Evolutionary conservation across 2,888 invertebrate genomes (phyloP).

Genomic region (Apoda limacodes): DNA sequence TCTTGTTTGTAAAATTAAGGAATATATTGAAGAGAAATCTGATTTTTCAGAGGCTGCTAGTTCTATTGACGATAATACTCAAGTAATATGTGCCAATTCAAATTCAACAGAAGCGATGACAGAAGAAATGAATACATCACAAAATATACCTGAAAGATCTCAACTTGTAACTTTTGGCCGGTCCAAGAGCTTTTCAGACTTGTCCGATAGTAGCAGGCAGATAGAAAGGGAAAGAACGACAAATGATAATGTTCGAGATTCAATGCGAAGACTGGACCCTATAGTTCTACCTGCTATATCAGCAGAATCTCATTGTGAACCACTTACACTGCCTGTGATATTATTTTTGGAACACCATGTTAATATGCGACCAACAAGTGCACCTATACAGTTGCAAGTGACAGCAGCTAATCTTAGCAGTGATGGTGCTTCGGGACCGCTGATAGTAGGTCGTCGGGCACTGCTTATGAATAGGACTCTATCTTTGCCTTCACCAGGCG

Average conservation of each 20-base stretch:
- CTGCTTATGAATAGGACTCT: conserved; percentile 55
- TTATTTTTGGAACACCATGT: conserved; percentile 58
- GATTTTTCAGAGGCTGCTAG: conserved; percentile 37
- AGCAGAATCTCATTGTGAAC: conserved; percentile 39
- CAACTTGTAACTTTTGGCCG: conserved; percentile 33
- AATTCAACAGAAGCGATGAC: conserved; percentile 28
- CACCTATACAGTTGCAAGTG: conserved; percentile 59
- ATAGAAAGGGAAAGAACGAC: conserved; percentile 40
- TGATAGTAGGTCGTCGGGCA: conserved; percentile 53
- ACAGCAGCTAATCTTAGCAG: conserved; percentile 56
- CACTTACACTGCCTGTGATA: conserved; percentile 56
- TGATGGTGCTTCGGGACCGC: conserved; percentile 50
- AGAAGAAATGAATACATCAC: conserved; percentile 30
- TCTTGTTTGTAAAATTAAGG: conserved; percentile 57
- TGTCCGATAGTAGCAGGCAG: conserved; percentile 37
- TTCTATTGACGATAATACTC: conserved; percentile 49
- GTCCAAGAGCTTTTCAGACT: conserved; percentile 55
- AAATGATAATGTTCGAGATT: conserved; percentile 48
- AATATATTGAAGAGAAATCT: conserved; percentile 38
- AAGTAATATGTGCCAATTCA: conserved; percentile 41
- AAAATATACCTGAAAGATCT: conserved; percentile 29
- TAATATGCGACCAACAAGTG: conserved; percentile 57
- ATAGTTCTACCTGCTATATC: conserved; percentile 52
- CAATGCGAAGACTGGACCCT: conserved; percentile 58
- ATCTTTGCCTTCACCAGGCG: conserved; percentile 55